Evolutionary conservation across 2,797 vertebrate genomes (phyloP).

Genomic region (Sebastolobus altivelis): DNA sequence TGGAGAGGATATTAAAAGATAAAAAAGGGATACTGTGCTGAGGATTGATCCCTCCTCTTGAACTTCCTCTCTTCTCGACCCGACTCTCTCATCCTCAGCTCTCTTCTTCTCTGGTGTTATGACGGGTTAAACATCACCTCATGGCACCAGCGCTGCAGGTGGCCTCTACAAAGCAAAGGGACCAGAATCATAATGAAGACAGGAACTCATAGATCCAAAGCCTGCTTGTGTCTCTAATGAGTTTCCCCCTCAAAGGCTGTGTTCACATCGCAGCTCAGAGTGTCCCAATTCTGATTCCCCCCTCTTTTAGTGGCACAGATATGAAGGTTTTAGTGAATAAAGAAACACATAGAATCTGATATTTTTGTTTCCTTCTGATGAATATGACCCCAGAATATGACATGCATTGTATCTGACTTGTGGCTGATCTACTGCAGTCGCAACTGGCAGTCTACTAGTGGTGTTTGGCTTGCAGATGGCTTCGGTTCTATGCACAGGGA

Average conservation of each 20-base stretch:
- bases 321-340: conserved; percentile 29
- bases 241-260: conserved; percentile 39
- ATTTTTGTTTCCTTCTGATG: conserved; percentile 18
- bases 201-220: conserved; percentile 17
- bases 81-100: conserved; percentile 2
- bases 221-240: conserved; percentile 44
- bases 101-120: conserved; percentile 2
- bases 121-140: conserved; percentile 31
- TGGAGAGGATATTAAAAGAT: conserved; percentile 43
- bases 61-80: background rate
- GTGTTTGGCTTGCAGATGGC: background rate
- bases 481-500: background rate
- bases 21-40: conserved; percentile 24
- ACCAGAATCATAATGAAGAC: conserved; percentile 19
- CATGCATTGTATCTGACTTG: background rate
- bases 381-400: conserved; percentile 4
- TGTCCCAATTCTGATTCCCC: conserved; percentile 28
- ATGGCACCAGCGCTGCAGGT: conserved; percentile 5
- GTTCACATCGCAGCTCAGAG: conserved; percentile 12
- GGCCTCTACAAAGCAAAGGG: conserved; percentile 31
- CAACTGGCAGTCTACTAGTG: background rate
- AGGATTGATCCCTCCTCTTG: conserved; percentile 22
- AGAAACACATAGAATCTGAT: conserved; percentile 25
- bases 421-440: background rate
- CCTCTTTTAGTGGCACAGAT: conserved; percentile 14